Evolutionary conservation across 2,888 invertebrate genomes (phyloP).

Genomic region (Chloroclysta siterata): DNA sequence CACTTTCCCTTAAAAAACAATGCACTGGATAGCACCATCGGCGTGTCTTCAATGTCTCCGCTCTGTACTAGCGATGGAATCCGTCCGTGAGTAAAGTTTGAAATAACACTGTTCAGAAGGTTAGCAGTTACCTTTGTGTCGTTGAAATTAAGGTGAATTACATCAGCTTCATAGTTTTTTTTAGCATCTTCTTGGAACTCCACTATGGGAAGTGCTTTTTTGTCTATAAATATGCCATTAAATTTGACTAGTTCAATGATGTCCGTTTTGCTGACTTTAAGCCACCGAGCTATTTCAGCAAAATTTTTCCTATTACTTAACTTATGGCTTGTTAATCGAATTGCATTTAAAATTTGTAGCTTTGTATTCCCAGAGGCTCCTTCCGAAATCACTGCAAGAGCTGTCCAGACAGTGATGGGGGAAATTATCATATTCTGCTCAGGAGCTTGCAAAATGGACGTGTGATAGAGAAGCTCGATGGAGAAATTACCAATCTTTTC

Average conservation of each 20-base stretch:
- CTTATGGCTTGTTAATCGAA: conserved; percentile 52
- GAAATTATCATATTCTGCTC: conserved; percentile 85
- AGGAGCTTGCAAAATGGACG: conserved; percentile 38
- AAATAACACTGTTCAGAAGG: conserved; percentile 58
- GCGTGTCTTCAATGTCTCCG: conserved; percentile 75
- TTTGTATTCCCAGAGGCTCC: conserved; percentile 84
- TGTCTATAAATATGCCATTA: conserved; percentile 67
- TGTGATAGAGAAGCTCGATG: conserved; percentile 66
- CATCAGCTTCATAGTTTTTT: conserved; percentile 58
- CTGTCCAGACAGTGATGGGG: conserved; percentile 88
- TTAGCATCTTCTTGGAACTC: conserved; percentile 57
- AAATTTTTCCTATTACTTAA: conserved; percentile 50
- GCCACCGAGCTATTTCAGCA: conserved; percentile 58
- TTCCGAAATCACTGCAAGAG: conserved; percentile 85
- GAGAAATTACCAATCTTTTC: conserved; percentile 77
- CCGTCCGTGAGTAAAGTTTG: conserved; percentile 63
- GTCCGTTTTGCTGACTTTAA: conserved; percentile 54
- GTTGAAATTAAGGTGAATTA: conserved; percentile 58
- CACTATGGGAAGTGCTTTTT: conserved; percentile 37
- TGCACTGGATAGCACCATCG: conserved; percentile 87
- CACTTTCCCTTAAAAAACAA: conserved; percentile 90
- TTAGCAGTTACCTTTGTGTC: conserved; percentile 52
- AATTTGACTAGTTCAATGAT: conserved; percentile 67
- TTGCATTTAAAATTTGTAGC: conserved; percentile 72
- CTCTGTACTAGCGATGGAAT: conserved; percentile 62